phyloP scores from a whole-genome alignment of 2,797 vertebrate genomes.

The Crocidura indochinensis region DNA sequence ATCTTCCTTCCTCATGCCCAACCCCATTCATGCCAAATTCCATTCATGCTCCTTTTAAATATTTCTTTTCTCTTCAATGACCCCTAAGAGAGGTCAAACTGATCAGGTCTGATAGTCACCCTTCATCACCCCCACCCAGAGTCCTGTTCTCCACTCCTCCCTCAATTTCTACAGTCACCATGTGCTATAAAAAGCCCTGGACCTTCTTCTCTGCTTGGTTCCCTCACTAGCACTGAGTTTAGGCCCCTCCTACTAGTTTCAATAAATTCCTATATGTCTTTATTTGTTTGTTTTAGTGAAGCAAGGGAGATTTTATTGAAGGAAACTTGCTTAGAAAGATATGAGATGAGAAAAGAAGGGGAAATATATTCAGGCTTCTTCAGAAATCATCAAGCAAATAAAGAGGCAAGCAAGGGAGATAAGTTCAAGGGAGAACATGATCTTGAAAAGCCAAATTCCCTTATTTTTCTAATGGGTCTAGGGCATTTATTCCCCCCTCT shows the following conservation, averaged over 20 bases:
- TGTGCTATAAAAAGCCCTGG: background rate
- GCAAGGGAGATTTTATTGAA: too few relatives aligned
- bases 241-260: background rate
- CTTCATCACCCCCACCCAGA: too few relatives aligned
- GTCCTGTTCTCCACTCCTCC: background rate
- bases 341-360: too few relatives aligned
- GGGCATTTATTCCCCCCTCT: background rate
- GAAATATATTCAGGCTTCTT: too few relatives aligned
- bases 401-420: too few relatives aligned
- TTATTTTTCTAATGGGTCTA: too few relatives aligned
- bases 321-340: too few relatives aligned
- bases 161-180: background rate
- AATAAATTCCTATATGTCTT: background rate
- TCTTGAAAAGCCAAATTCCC: too few relatives aligned
- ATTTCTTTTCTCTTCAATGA: background rate
- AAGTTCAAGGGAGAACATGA: too few relatives aligned
- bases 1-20: background rate
- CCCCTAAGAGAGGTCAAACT: background rate
- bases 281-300: too few relatives aligned
- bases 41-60: background rate
- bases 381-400: too few relatives aligned
- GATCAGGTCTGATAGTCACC: background rate
- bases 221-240: background rate
- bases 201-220: background rate
- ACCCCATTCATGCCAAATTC: background rate